Evolutionary conservation across 2,888 invertebrate genomes (phyloP).

Genomic region (Seira musarum): DNA sequence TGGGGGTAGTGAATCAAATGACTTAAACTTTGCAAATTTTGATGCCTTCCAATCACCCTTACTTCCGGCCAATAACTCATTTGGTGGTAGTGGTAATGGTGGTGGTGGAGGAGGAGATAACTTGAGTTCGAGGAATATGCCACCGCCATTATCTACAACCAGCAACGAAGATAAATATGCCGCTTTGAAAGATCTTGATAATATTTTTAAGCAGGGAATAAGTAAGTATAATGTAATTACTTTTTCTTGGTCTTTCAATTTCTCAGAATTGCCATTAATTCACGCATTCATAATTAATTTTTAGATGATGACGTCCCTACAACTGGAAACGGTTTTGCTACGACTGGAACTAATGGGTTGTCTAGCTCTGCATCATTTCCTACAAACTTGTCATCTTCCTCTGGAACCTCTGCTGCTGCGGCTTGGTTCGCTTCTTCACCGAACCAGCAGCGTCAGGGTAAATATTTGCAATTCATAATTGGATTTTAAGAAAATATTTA

Average conservation of each 20-base stretch:
- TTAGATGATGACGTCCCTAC: conserved; percentile 63
- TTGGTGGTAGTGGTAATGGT: too few species aligned
- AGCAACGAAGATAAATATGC: conserved; percentile 95
- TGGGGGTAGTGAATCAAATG: conserved; percentile 45
- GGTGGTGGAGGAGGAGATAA: conserved; percentile 13
- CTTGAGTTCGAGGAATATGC: conserved; percentile 6
- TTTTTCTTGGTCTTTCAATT: background rate
- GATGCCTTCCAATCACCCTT: conserved; percentile 62
- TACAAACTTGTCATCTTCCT: conserved; percentile 65
- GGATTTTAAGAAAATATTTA: too few species aligned
- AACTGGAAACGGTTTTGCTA: conserved; percentile 49
- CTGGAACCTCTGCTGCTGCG: conserved; percentile 26
- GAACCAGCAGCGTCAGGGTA: conserved; percentile 67
- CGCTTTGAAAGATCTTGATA: conserved; percentile 93
- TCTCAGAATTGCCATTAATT: background rate
- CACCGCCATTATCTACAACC: conserved; percentile 70
- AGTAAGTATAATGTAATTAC: conserved; percentile 50
- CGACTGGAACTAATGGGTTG: conserved; percentile 48
- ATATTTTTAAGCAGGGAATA: conserved; percentile 74
- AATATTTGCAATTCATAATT: background rate
- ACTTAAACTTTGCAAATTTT: conserved; percentile 58
- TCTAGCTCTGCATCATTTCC: conserved; percentile 64
- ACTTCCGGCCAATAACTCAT: conserved; percentile 54
- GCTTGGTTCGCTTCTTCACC: conserved; percentile 67
- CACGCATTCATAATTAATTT: conserved; percentile 23